Percentiles rank a stretch among this genome's conserved stretches.
Evolutionary conservation across 2,888 invertebrate species (phyloP).

Genomic region (Acanthosepion pharaonis): DNA sequence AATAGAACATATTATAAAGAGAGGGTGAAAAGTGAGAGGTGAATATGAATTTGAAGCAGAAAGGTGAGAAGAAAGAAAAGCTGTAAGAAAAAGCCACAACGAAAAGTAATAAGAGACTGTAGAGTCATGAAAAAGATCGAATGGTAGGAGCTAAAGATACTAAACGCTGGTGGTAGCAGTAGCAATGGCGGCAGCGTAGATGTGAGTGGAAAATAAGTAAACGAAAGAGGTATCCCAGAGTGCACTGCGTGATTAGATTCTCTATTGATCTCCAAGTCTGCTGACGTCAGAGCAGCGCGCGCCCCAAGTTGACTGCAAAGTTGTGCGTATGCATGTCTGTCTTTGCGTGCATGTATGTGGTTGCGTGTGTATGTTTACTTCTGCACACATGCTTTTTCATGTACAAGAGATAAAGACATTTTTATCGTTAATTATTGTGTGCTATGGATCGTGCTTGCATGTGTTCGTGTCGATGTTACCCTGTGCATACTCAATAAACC

Average conservation of each 20-base stretch:
- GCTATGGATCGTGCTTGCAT: too few relatives aligned
- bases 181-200: neutral
- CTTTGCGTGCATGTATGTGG: neutral
- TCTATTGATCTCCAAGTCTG: constrained; percentile 12
- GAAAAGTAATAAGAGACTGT: too few relatives aligned
- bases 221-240: neutral
- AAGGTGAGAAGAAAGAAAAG: too few relatives aligned
- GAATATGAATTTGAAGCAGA: too few relatives aligned
- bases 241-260: neutral
- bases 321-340: neutral
- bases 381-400: neutral
- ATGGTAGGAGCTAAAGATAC: neutral
- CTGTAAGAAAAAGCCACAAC: too few relatives aligned
- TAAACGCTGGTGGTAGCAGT: neutral
- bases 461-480: too few relatives aligned
- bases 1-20: too few relatives aligned
- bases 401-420: too few relatives aligned
- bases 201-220: neutral
- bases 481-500: too few relatives aligned
- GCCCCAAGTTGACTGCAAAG: neutral
- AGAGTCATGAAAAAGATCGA: neutral
- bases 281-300: neutral
- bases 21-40: too few relatives aligned
- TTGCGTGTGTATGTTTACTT: neutral
- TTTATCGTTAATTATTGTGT: too few relatives aligned